Evolutionary conservation across 1,140 invertebrate species (phyloP), one percentile per base, ranked within the genome.

Genomic region (Drosophila sulfurigaster): DNA sequence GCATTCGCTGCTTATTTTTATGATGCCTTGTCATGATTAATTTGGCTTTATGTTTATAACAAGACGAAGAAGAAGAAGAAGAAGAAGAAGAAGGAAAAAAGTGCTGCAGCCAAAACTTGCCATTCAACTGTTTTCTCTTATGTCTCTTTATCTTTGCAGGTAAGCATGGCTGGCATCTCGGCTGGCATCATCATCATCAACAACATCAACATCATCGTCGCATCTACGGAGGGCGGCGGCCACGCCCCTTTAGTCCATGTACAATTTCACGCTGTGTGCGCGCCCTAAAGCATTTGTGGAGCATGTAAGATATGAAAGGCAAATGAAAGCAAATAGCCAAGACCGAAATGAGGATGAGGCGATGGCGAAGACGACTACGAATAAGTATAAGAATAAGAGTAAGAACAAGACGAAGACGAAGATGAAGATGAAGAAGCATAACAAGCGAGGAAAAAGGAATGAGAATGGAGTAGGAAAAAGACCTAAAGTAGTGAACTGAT

Each of bases 241-340:
- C 38, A 51, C 35, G 43, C 41, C 43, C 28, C 58, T 25, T 25
- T 30, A 45, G 30, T 62, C 72, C 13, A 58, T 54, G 82, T 46
- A 79, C 82, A 87, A 73, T 87, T 87, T 87, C 72, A 87, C 82
- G 76, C 75, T 72, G 52, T 72, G 54, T 56, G 74, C 56, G 48
- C 69, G 60, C 68, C 59, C 35, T n/a, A 41, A 75, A 71, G 49
- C 11, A 20, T 51, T 70, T 20, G 13, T 38, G n/a, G 52, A 52
- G 67, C 30, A 71, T 45, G 71, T 60, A 28, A 30, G 38, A 54
- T 46, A 54, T 63, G 38, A 32, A 35, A 71, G 78, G 57, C 62
- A 85, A 85, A 85, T 81, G 67, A 78, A 87, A 81, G 73, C 62
- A 78, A 79, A 75, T 81, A 70, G 66, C 49, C 66, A 65, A 48